Evolutionary conservation across 2,113 vertebrate genomes (phyloP).

Genomic region (Chitala chitala): DNA sequence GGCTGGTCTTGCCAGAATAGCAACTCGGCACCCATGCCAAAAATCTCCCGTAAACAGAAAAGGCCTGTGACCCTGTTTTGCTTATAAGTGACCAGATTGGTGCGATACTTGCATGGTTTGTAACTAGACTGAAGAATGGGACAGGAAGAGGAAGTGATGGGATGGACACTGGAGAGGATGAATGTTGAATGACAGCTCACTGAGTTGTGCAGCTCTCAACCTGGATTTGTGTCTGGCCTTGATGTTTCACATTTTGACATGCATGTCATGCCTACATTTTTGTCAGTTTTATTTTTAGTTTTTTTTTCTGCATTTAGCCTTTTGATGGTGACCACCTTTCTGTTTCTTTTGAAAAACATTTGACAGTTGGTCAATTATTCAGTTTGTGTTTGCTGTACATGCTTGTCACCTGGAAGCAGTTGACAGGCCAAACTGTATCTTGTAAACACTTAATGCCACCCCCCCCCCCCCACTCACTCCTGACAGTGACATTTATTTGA

Average conservation of each 20-base stretch:
- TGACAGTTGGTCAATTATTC: no score
- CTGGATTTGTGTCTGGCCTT: not conserved
- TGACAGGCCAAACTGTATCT: no score
- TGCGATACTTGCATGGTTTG: not conserved
- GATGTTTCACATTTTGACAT: slow-evolving; percentile 13
- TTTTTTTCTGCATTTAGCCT: no score
- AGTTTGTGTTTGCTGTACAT: no score
- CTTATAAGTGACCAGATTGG: not conserved
- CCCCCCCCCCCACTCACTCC: no score
- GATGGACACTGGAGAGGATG: not conserved
- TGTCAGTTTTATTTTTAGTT: slow-evolving; percentile 9
- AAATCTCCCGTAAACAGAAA: not conserved
- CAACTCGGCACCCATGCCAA: not conserved
- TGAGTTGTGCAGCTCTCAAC: not conserved
- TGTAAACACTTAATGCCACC: no score
- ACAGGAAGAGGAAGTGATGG: not conserved
- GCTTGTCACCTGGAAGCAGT: no score
- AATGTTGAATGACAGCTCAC: not conserved
- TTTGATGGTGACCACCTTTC: not conserved
- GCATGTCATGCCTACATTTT: not conserved
- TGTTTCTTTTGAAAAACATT: no score
- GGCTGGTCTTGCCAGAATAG: not conserved
- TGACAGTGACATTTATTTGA: no score
- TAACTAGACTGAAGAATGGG: slow-evolving; percentile 1
- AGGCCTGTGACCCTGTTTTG: not conserved